Percentiles rank a stretch among this genome's conserved stretches.
phyloP scores from a whole-genome alignment of 2,113 vertebrate genomes.

The Ophiodon elongatus region DNA sequence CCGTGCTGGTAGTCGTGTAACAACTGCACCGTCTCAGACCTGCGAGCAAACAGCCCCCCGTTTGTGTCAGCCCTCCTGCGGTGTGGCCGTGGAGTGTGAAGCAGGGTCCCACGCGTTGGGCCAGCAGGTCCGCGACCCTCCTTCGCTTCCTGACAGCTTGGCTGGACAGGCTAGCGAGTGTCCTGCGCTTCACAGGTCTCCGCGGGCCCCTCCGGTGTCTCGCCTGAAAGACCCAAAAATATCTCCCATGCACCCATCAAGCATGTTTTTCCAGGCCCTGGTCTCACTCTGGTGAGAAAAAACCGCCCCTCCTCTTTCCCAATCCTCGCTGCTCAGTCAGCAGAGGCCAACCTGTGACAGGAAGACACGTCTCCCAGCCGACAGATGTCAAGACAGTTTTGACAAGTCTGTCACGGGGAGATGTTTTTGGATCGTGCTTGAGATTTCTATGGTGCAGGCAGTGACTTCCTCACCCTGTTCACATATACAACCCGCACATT shows the following conservation, averaged over 20 bases:
- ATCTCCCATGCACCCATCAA: constrained; percentile 71
- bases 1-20: constrained; percentile 76
- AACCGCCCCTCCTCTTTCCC: constrained; percentile 62
- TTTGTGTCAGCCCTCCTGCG: constrained; percentile 80
- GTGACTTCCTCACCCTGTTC: constrained; percentile 25
- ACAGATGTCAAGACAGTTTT: constrained; percentile 71
- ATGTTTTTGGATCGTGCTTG: constrained; percentile 38
- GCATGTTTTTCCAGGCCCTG: constrained; percentile 77
- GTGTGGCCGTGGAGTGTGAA: constrained; percentile 79
- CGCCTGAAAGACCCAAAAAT: constrained; percentile 77
- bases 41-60: constrained; percentile 78
- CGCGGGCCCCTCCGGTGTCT: constrained; percentile 63
- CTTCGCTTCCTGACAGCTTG: constrained; percentile 70
- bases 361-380: constrained; percentile 70
- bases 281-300: constrained; percentile 80
- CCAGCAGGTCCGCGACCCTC: constrained; percentile 65
- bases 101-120: constrained; percentile 81
- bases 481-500: constrained; percentile 28
- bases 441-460: constrained; percentile 35
- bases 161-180: constrained; percentile 64
- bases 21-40: constrained; percentile 77
- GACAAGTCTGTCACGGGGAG: constrained; percentile 58
- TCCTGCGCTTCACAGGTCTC: constrained; percentile 70
- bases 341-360: constrained; percentile 74
- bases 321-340: constrained; percentile 73